Conservation (phyloP, 2,888 invertebrate species). For the Uloborus plumipes region DNA sequence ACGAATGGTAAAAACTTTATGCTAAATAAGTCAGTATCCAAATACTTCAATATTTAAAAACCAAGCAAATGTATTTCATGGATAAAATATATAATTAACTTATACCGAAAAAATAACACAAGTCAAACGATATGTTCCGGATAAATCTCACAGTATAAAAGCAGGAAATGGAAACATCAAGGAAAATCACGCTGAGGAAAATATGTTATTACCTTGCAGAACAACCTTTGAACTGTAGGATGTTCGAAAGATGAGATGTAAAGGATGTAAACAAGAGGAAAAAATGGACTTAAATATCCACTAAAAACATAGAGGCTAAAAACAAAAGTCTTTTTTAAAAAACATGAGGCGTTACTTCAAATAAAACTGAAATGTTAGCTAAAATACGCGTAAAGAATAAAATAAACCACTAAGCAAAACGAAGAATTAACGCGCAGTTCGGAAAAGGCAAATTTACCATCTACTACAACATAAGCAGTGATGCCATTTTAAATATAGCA, state of each 20-base stretch:
- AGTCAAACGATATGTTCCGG: background rate
- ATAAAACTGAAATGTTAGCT: background rate
- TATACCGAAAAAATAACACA: background rate
- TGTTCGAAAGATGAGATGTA: constrained; percentile 30
- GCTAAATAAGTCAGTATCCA: background rate
- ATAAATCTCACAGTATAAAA: background rate
- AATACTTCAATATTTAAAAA: background rate
- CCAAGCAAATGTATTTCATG: background rate
- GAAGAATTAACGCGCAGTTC: background rate
- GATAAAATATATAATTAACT: background rate
- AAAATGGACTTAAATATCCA: background rate
- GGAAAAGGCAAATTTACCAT: constrained; percentile 9
- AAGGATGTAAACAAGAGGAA: constrained; percentile 19
- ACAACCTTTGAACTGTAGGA: constrained; percentile 60
- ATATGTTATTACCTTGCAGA: constrained; percentile 23
- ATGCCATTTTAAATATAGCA: background rate
- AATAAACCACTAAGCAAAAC: background rate
- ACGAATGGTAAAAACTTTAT: background rate
- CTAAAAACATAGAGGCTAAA: background rate
- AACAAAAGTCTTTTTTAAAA: background rate
- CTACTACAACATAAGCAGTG: background rate
- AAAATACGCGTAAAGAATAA: background rate
- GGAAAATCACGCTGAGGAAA: constrained; percentile 37
- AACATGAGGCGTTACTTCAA: background rate
- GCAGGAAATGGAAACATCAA: constrained; percentile 7